Base-by-base conservation (phyloP, 2,888 invertebrate species). In the Drosophila diplacantha region DNA sequence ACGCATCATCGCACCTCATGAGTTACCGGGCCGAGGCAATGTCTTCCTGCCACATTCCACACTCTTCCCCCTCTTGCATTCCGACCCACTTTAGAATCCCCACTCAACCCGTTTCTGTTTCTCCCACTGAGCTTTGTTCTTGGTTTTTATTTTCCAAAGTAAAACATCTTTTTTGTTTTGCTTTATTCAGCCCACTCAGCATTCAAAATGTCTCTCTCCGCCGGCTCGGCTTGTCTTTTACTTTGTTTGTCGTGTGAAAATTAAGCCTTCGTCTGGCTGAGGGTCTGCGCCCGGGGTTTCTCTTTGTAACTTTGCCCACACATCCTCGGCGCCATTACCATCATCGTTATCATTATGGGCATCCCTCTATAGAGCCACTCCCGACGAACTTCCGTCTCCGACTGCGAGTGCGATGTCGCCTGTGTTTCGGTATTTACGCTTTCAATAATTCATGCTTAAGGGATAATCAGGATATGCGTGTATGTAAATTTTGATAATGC, bases 391-490 rank as follows among this genome's bases (percentile, higher is more conserved):
- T 52, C 50, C 68, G 60, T 63, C 62, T 46, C 37, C 12, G 46
- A 29, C 53, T 34, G 7, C 24, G 24, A 24, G 9, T 41, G 41
- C 16, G 32, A 29, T 72, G 73, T 72, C 64, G 70, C 56, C 65
- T 69, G 71, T 74, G 82, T 24, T 66, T 66, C 56, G 82, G 84
- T 80, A 83, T 83, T 83, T 80, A 80, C 82, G 84, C 82, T 82
- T 83, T 83, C 84, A 80, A 80, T 80, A 83, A 80, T 80, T 80
- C 84, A 80, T 82, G 79, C 84, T 80, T 83, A 83, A 83, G 68
- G 79, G 84, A 80, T 80, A 82, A 80, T 80, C 79, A 82, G 84
- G 77, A 81, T 83, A 83, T 80, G 83, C 74, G 80, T 74, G 82
- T 71, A 82, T 83, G 84, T 80, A 82, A 80, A 80, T 80, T 80